phyloP scores from a whole-genome alignment of 2,888 invertebrate species.

The Platycnemis pennipes region DNA sequence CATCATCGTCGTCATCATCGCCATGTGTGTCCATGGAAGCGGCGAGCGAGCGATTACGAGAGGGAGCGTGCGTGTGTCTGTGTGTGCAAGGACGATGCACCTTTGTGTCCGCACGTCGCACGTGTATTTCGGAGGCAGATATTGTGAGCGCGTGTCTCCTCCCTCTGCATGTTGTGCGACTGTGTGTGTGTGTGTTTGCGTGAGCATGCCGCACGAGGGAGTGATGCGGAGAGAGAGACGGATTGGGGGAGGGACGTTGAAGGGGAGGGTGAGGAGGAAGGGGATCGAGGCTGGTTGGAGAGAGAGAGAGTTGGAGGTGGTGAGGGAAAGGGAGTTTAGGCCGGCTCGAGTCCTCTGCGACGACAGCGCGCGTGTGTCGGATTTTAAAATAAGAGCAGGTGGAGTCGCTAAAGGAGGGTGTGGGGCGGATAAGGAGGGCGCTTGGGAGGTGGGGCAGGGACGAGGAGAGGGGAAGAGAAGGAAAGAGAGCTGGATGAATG shows the following conservation, averaged over 20 bases:
- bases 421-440: neutral
- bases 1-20: neutral
- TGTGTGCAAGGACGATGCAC: too few relatives aligned
- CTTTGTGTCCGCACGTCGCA: too few relatives aligned
- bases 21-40: neutral
- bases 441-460: neutral
- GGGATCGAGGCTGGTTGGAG: neutral
- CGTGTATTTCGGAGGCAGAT: too few relatives aligned
- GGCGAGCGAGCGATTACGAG: neutral
- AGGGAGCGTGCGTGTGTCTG: too few relatives aligned
- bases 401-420: neutral
- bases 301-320: neutral
- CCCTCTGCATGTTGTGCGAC: too few relatives aligned
- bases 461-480: neutral
- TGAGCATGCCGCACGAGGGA: neutral
- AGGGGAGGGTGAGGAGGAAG: neutral
- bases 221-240: neutral
- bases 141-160: too few relatives aligned
- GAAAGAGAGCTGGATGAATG: slow-evolving; percentile 49
- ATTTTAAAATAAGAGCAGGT: slow-evolving; percentile 33
- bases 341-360: neutral
- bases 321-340: neutral
- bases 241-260: neutral
- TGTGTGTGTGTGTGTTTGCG: neutral
- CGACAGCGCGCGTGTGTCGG: slow-evolving; percentile 62